Evolutionary conservation across 2,888 invertebrate genomes (phyloP).

Genomic region (Geophilus truncorum): DNA sequence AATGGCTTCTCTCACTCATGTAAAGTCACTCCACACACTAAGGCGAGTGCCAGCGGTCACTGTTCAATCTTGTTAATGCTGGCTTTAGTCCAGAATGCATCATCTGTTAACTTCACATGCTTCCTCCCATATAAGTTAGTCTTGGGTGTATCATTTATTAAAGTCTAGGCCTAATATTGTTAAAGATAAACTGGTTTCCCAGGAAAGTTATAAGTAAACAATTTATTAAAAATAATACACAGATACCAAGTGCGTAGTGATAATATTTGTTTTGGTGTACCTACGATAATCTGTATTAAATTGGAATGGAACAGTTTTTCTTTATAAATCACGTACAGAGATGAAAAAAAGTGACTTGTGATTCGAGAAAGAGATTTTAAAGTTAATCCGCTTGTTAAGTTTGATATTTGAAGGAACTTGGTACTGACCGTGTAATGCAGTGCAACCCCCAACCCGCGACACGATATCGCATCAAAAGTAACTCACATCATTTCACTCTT

Average conservation of each 20-base stretch:
- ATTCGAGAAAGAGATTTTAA: not conserved
- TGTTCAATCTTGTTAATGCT: conserved; percentile 27
- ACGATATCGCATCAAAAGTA: conserved; percentile 17
- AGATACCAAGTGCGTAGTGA: no score
- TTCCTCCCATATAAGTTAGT: not conserved
- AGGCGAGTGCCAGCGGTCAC: conserved; percentile 1
- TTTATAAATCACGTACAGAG: no score
- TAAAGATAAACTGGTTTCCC: not conserved
- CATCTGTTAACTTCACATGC: not conserved
- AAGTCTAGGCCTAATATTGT: not conserved
- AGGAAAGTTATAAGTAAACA: no score
- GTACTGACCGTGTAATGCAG: not conserved
- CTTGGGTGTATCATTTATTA: not conserved
- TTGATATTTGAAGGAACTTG: no score
- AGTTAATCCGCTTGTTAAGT: not conserved
- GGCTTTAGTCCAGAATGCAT: not conserved
- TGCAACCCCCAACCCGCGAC: not conserved
- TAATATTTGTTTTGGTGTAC: no score
- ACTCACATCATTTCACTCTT: conserved; percentile 27
- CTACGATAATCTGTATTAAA: no score
- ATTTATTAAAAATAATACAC: no score
- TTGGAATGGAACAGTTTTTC: no score
- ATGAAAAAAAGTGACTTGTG: no score
- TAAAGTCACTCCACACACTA: not conserved
- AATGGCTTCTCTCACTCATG: not conserved